These are phyloP conservation scores for Centroberyx gerrardi DNA, from an alignment of 2,797 vertebrate species.

Conservation along the genomic window DNA sequence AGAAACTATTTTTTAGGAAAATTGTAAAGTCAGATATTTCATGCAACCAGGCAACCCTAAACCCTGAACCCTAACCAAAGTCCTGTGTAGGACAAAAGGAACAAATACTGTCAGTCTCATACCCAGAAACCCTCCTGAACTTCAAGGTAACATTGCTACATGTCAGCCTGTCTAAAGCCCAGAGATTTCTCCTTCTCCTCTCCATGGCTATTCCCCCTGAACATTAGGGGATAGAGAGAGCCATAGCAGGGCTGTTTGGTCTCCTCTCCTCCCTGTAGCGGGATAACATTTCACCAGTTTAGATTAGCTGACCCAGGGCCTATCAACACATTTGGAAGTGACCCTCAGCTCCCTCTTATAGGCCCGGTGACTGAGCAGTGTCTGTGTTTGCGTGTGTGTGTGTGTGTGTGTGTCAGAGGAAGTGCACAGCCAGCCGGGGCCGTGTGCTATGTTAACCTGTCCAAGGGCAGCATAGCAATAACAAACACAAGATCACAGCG, in stretches of 20 bases:
- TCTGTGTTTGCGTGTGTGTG: constrained; percentile 41
- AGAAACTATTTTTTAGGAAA: no score
- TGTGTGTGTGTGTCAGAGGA: constrained; percentile 55
- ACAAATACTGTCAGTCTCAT: no score
- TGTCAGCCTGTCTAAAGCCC: neutral
- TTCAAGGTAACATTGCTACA: no score
- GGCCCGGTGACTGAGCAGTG: constrained; percentile 35
- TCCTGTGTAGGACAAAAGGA: no score
- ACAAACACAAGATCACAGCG: constrained; percentile 88
- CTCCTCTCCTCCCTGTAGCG: constrained; percentile 62
- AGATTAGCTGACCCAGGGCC: constrained; percentile 74
- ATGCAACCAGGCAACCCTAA: no score
- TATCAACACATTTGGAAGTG: constrained; percentile 81
- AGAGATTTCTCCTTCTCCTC: neutral
- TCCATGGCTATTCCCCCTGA: neutral
- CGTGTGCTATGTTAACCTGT: constrained; percentile 85
- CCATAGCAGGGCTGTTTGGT: constrained; percentile 35
- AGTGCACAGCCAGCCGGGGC: constrained; percentile 74
- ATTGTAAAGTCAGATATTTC: no score
- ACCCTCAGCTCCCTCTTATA: constrained; percentile 59
- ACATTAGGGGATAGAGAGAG: constrained; percentile 25
- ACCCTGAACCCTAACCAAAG: no score
- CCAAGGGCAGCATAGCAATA: constrained; percentile 88
- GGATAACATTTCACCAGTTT: constrained; percentile 82
- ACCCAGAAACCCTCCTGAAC: no score